Conservation (phyloP, 2,888 invertebrate genomes). For the Aelia acuminata region DNA sequence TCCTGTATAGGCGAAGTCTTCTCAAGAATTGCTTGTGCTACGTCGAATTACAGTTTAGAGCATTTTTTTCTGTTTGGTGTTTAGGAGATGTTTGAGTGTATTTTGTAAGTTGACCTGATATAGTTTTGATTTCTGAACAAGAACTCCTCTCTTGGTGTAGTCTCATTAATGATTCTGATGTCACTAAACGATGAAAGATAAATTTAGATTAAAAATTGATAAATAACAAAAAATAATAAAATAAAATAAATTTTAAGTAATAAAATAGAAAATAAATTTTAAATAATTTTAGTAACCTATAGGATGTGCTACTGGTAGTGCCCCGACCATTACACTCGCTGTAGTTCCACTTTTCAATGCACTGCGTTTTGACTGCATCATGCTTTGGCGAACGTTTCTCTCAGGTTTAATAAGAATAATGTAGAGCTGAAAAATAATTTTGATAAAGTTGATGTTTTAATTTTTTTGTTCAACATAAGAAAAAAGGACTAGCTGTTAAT, state of each 20-base stretch:
- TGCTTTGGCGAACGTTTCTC: slow-evolving; percentile 72
- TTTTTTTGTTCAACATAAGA: no score
- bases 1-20: slow-evolving; percentile 61
- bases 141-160: slow-evolving; percentile 61
- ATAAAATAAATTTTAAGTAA: neutral
- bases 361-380: slow-evolving; percentile 67
- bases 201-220: neutral
- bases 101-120: slow-evolving; percentile 58
- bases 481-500: no score
- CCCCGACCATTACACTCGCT: slow-evolving; percentile 66
- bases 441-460: neutral
- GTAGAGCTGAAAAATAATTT: slow-evolving; percentile 69
- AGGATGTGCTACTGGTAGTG: slow-evolving; percentile 64
- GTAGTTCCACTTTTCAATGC: slow-evolving; percentile 64
- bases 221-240: neutral
- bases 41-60: slow-evolving; percentile 62
- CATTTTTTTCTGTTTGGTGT: slow-evolving; percentile 51
- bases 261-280: neutral
- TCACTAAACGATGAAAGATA: slow-evolving; percentile 58
- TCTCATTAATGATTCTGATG: slow-evolving; percentile 63
- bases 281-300: slow-evolving; percentile 58
- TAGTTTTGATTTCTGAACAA: slow-evolving; percentile 60
- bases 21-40: slow-evolving; percentile 63
- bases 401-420: slow-evolving; percentile 74
- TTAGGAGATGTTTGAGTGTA: slow-evolving; percentile 63